Base-by-base conservation (phyloP, 2,888 invertebrate genomes). In the Synanthedon formicaeformis region DNA sequence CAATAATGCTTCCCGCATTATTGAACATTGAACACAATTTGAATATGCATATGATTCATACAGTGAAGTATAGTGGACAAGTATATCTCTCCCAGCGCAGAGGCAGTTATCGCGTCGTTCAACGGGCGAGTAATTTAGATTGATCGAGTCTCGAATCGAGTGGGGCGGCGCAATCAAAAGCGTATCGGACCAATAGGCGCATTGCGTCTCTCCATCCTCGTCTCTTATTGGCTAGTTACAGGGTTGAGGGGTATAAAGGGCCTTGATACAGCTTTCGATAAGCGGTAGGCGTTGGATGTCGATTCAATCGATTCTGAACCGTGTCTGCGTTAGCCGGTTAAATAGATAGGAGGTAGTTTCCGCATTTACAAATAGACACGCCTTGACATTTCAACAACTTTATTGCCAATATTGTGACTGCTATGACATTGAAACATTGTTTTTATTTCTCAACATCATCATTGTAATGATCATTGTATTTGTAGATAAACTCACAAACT, bases 91-190 rank as follows among this genome's bases (percentile, higher is more conserved):
- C 10, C 10, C 34, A 10, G 34, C 34, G 34, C 34, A 34, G 34
- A 6, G 34, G 34, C 10, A 34, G 34, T 34, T 34, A 34, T 34
- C 34, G 34, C 10, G 10, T 34, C 10, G 10, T 34, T 34, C 34
- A 34, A 34, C 34, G 68, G 69, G 63, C 73, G 72, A 71, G 73
- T 81, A 83, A 85, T 85, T 79, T 78, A 76, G 83, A 86, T 86
- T 84, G 83, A 86, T 86, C 75, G 82, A 76, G 78, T 65, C 75
- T 69, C 73, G 81, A 75, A 85, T 85, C 79, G 81, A 77, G 78
- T 59, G 74, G 81, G 86, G 86, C 85, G 86, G 81, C 58, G 85
- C 85, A 82, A 85, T 86, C 86, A 86, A 86, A 87, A 75, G 73
- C 79, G 78, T 77, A 83, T 82, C 80, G 78, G 72, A 66, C 85